These are phyloP conservation scores for Daboia siamensis DNA, from an alignment of 2,113 vertebrate species.

Conservation along the genomic window DNA sequence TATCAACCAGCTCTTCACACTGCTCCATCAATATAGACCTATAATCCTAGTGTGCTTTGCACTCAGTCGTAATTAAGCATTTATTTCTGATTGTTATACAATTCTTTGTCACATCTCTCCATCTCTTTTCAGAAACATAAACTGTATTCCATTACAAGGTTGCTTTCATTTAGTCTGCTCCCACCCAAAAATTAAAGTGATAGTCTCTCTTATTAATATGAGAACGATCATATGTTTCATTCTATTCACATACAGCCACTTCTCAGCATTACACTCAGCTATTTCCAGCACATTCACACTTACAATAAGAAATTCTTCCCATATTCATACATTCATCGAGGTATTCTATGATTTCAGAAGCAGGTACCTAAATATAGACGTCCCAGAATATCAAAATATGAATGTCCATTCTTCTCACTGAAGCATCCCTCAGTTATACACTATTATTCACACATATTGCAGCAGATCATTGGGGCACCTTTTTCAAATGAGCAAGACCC, in stretches of 20 bases:
- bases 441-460: background rate
- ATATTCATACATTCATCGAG: background rate
- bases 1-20: background rate
- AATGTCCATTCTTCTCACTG: background rate
- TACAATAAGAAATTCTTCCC: background rate
- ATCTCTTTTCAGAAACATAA: background rate
- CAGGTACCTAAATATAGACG: background rate
- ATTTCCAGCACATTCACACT: background rate
- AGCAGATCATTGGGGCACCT: background rate
- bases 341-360: background rate
- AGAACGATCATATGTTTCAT: background rate
- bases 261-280: background rate
- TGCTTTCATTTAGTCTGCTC: background rate
- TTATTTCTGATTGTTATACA: background rate
- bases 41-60: background rate
- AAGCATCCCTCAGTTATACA: background rate
- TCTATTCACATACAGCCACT: background rate
- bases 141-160: background rate
- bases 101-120: background rate
- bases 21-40: background rate
- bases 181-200: background rate
- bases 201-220: background rate
- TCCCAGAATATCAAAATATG: background rate
- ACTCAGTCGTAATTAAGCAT: background rate
- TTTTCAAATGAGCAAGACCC: background rate